Conservation (phyloP, 2,797 vertebrate species). For the Leptatherina wallacei region DNA sequence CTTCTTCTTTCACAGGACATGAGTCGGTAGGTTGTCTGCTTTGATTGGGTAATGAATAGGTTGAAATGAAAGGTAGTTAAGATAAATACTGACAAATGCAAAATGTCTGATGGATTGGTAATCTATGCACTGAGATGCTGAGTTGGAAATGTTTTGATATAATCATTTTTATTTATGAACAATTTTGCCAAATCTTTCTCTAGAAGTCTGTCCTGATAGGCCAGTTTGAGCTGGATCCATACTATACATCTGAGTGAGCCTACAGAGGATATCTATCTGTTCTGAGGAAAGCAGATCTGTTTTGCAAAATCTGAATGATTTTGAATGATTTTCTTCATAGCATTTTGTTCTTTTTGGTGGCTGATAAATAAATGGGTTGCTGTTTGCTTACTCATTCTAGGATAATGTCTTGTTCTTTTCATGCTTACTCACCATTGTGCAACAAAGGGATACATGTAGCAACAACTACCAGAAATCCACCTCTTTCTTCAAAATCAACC, state of each 20-base stretch:
- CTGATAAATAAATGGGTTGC: not conserved
- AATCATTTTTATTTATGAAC: not conserved
- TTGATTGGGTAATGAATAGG: not conserved
- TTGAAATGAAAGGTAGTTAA: not conserved
- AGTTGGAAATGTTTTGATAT: not conserved
- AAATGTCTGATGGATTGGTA: not conserved
- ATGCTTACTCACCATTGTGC: not conserved
- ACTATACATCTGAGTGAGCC: too few relatives aligned
- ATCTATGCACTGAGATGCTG: not conserved
- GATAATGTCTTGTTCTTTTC: not conserved
- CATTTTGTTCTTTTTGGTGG: not conserved
- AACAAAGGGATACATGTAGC: not conserved
- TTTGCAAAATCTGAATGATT: not conserved
- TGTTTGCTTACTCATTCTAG: not conserved
- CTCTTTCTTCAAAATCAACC: constrained; percentile 15
- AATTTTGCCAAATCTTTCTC: too few relatives aligned
- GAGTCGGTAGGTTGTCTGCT: not conserved
- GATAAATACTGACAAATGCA: not conserved
- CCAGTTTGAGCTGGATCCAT: too few relatives aligned
- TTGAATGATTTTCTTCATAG: not conserved
- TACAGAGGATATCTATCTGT: not conserved
- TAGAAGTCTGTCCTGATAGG: not conserved
- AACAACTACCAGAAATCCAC: not conserved
- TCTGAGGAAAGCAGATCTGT: not conserved
- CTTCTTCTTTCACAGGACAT: not conserved